Evolutionary conservation across 2,797 vertebrate genomes (phyloP), one percentile per base, ranked within the genome.

Genomic region (Dallia pectoralis): DNA sequence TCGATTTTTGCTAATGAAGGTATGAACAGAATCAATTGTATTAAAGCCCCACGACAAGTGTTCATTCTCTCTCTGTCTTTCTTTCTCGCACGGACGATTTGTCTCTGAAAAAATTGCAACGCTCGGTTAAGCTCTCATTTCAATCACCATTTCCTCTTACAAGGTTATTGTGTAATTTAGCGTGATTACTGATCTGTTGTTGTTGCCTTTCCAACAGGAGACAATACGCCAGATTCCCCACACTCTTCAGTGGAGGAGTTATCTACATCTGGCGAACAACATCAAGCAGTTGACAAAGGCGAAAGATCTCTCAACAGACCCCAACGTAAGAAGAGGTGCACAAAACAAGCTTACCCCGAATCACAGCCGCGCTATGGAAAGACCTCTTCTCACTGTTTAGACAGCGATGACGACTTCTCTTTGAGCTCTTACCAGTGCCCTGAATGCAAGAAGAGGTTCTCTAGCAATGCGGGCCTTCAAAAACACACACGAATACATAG

Each of bases 391-490:
- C 61, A 63, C 12, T 63, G 61, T 63, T 29, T 27, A 29, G 61
- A 63, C 29, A 29, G 29, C 6, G 16, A 32, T 30, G 29, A 16
- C 16, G 2, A 27, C 30, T 63, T 63, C 9, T 63, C 61, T 63
- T 63, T 63, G 61, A 63, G 15, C 29, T 63, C 25, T 18, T 63
- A 59, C 53, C 53, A 25, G 25, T 59, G 53, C 53, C 22, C 22
- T 22, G 53, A 59, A 59, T 59, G 53, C 25, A 27, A 59, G 53
- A 59, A 59, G 53, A 59, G 53, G 25, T 59, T 59, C 22, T 59
- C 53, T 27, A 59, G 53, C 53, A 59, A 59, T 59, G 53, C 53
- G 12, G 53, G 53, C 25, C 53, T 63, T 29, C 25, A 63, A 30
- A 63, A 30, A 63, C 61, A 63, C 61, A 63, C 15, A 27, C 25